These are phyloP conservation scores for Cordilura impudica DNA, from an alignment of 2,888 invertebrate genomes.

Conservation along the genomic window DNA sequence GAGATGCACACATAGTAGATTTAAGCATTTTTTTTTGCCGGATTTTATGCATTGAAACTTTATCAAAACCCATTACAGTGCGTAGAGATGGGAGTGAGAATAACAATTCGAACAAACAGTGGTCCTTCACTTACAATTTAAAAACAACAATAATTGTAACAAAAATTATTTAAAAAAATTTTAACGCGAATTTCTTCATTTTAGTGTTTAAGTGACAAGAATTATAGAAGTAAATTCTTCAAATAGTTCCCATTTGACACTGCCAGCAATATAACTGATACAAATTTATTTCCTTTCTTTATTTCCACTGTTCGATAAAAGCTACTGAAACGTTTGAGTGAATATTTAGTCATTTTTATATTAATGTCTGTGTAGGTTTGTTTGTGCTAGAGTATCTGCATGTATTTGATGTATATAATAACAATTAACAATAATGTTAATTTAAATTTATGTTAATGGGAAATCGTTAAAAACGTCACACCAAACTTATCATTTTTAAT, in stretches of 20 bases:
- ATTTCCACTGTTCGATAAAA: background rate
- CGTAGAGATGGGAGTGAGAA: background rate
- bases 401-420: conserved; percentile 11
- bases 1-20: conserved; percentile 2
- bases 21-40: background rate
- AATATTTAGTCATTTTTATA: conserved; percentile 6
- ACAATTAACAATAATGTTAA: conserved; percentile 49
- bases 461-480: conserved; percentile 44
- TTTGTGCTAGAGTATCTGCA: background rate
- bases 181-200: no score
- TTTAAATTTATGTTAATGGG: conserved; percentile 56
- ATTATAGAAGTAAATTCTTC: no score
- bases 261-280: no score
- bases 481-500: background rate
- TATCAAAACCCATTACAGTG: conserved; percentile 1
- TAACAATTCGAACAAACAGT: background rate
- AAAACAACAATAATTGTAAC: background rate
- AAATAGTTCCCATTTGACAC: no score
- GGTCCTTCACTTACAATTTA: no score
- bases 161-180: no score
- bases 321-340: background rate
- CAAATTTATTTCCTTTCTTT: no score
- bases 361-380: no score
- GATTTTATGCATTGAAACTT: conserved; percentile 36
- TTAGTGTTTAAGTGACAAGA: no score